Conservation (phyloP, 2,797 vertebrate genomes). For the Remorina albescens region DNA sequence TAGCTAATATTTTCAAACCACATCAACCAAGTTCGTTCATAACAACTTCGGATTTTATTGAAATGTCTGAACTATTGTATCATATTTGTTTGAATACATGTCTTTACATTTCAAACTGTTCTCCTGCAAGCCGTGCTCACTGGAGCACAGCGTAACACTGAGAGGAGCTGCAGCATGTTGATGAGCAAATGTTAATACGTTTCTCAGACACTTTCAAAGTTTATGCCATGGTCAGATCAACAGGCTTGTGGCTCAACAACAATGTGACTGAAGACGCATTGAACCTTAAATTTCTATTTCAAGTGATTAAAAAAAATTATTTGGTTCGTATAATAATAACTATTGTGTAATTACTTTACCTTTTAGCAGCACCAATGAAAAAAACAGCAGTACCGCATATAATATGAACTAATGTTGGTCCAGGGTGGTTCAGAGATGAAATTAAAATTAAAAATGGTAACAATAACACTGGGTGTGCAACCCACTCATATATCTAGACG, state of each 20-base stretch:
- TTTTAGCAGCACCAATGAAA: constrained; percentile 1
- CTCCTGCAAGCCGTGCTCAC: constrained; percentile 5
- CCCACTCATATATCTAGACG: background rate
- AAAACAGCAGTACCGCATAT: constrained; percentile 14
- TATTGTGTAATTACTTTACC: no score
- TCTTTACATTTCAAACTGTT: constrained; percentile 3
- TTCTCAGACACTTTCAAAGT: background rate
- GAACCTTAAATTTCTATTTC: no score
- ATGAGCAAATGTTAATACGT: background rate
- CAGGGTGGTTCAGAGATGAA: background rate
- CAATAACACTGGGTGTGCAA: background rate
- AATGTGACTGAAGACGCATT: no score
- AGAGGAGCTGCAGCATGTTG: background rate
- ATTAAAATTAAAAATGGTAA: background rate
- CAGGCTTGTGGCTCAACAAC: no score
- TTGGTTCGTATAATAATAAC: no score
- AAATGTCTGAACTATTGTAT: constrained; percentile 11
- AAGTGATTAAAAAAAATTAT: no score
- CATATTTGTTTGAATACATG: constrained; percentile 7
- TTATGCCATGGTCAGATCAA: background rate
- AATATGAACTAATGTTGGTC: constrained; percentile 15
- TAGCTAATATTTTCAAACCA: background rate
- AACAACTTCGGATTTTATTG: background rate
- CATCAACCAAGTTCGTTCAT: background rate
- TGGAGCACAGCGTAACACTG: background rate